phyloP scores from a whole-genome alignment of 2,888 invertebrate species.

The Caenorhabditis zanzibari region DNA sequence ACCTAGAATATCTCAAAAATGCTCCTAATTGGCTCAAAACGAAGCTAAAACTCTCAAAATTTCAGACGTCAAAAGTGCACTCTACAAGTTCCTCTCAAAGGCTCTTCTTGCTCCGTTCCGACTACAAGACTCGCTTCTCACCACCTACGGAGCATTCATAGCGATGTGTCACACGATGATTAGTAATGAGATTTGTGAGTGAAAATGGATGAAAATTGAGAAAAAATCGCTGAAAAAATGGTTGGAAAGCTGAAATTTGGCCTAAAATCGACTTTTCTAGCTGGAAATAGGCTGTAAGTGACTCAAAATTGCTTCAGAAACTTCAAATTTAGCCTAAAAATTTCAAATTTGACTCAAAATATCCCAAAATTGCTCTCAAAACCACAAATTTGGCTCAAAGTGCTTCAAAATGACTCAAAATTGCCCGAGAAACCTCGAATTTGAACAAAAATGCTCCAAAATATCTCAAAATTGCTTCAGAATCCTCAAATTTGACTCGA shows the following conservation, averaged over 20 bases:
- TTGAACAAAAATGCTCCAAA: not conserved
- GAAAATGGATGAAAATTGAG: not conserved
- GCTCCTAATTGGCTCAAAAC: not conserved
- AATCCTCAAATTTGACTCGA: not conserved
- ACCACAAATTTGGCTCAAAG: not conserved
- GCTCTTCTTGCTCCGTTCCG: slow-evolving; percentile 69
- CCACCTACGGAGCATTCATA: slow-evolving; percentile 69
- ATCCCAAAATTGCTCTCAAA: not conserved
- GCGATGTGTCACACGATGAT: slow-evolving; percentile 73
- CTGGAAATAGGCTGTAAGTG: not conserved
- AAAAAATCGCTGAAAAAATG: not conserved
- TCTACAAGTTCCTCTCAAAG: slow-evolving; percentile 65
- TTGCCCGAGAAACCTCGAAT: not conserved
- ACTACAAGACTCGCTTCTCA: slow-evolving; percentile 70
- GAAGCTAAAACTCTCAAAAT: not conserved
- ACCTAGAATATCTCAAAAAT: not conserved
- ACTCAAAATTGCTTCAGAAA: not conserved
- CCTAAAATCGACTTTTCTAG: not conserved
- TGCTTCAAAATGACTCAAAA: not conserved
- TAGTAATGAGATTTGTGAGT: slow-evolving; percentile 74
- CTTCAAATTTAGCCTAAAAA: not conserved
- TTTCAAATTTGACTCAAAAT: not conserved
- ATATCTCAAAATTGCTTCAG: not conserved
- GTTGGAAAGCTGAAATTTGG: not conserved
- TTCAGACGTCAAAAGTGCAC: slow-evolving; percentile 70